Evolutionary conservation across 2,888 invertebrate species (phyloP).

Genomic region (Pristionchus entomophagus): DNA sequence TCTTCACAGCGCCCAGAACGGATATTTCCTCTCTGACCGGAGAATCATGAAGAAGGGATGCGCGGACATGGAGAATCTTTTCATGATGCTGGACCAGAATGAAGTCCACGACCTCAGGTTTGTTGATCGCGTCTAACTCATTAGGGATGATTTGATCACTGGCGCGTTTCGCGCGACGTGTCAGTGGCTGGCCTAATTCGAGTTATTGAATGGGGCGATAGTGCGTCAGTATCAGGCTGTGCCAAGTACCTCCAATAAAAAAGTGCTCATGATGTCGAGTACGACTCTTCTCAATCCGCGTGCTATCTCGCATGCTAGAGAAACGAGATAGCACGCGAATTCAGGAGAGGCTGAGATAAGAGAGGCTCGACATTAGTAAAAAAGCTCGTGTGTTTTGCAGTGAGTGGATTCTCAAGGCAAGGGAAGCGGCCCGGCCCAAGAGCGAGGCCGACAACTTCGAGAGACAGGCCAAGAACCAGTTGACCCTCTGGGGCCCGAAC

Average conservation of each 20-base stretch:
- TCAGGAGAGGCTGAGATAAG: too few relatives aligned
- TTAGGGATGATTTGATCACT: neutral
- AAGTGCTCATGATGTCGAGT: too few relatives aligned
- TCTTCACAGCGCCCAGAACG: neutral
- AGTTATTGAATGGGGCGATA: neutral
- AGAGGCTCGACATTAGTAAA: neutral
- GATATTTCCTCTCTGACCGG: neutral
- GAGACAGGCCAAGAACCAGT: conserved; percentile 91
- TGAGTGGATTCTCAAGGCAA: neutral
- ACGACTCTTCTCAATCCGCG: too few relatives aligned
- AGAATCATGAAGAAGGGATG: conserved; percentile 2
- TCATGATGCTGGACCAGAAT: neutral
- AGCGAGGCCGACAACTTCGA: conserved; percentile 78
- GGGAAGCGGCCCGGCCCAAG: neutral
- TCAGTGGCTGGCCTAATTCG: too few relatives aligned
- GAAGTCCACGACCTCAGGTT: conserved; percentile 29
- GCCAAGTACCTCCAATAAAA: neutral
- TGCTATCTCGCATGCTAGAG: too few relatives aligned
- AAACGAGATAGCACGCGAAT: too few relatives aligned
- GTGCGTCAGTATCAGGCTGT: neutral
- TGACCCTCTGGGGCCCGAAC: conserved; percentile 92
- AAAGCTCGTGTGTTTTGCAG: neutral
- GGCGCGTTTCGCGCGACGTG: too few relatives aligned
- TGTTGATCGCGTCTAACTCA: neutral
- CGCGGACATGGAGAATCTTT: neutral